These are phyloP conservation scores for Heteromurus nitidus DNA, from an alignment of 2,888 invertebrate species.

Conservation along the genomic window DNA sequence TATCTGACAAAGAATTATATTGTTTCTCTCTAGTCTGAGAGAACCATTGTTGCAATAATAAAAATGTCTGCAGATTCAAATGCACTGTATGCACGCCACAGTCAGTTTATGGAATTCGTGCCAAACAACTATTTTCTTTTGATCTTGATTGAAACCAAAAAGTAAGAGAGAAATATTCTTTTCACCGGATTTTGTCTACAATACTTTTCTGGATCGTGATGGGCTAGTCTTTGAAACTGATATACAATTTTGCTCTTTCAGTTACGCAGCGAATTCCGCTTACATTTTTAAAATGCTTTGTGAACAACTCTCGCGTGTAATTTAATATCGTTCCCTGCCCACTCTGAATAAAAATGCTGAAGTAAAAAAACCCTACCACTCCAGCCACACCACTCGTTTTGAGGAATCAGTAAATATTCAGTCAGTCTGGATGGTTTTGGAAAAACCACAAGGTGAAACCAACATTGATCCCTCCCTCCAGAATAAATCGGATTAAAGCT, in stretches of 20 bases:
- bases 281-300: not conserved
- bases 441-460: not conserved
- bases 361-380: too few species aligned
- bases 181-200: not conserved
- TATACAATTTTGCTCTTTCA: not conserved
- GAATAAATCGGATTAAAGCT: conserved; percentile 41
- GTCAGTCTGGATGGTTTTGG: not conserved
- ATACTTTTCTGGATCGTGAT: not conserved
- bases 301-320: conserved; percentile 1
- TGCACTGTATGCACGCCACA: too few species aligned
- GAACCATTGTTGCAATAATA: not conserved
- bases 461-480: not conserved
- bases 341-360: not conserved
- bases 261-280: not conserved
- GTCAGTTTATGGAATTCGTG: conserved; percentile 6
- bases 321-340: not conserved
- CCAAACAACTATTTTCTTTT: conserved; percentile 8
- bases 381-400: too few species aligned
- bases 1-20: not conserved
- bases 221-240: not conserved
- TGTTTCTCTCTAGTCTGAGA: not conserved
- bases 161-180: not conserved
- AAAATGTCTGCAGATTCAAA: not conserved
- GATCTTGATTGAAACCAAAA: not conserved
- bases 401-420: not conserved